Conservation (phyloP, 2,113 vertebrate species). For the Pomatorhinus ruficollis region DNA sequence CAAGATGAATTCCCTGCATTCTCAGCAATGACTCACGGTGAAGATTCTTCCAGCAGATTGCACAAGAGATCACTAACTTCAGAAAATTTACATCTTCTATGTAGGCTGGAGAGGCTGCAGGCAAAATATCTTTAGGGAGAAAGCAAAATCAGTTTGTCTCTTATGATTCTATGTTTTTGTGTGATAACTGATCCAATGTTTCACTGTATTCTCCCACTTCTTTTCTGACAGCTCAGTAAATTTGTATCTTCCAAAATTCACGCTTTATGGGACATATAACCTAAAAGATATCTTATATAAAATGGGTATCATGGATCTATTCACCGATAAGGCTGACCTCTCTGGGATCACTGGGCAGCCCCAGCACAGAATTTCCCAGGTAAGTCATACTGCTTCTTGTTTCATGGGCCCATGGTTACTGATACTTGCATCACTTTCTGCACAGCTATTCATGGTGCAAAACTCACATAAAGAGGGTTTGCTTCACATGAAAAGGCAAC, state of each 20-base stretch:
- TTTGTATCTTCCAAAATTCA: slow-evolving; percentile 82
- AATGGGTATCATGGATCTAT: slow-evolving; percentile 84
- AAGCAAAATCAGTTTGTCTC: neutral
- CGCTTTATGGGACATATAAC: slow-evolving; percentile 78
- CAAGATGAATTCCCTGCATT: neutral
- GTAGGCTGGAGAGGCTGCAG: neutral
- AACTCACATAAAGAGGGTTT: neutral
- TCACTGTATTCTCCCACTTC: neutral
- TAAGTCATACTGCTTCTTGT: slow-evolving; percentile 47
- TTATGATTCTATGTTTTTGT: neutral
- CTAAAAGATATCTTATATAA: slow-evolving; percentile 71
- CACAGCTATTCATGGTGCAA: neutral
- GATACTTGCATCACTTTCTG: neutral
- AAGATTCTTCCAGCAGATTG: neutral
- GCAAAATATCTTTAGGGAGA: neutral
- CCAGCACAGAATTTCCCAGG: slow-evolving; percentile 76
- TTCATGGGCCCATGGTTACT: neutral
- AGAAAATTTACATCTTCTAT: neutral
- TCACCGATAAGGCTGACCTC: slow-evolving; percentile 78
- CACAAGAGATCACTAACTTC: neutral
- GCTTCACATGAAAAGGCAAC: neutral
- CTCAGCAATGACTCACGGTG: neutral
- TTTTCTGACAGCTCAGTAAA: slow-evolving; percentile 55
- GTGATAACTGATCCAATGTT: neutral
- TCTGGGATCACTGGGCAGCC: slow-evolving; percentile 75